phyloP scores from a whole-genome alignment of 2,797 vertebrate species.

The Geotrypetes seraphini region DNA sequence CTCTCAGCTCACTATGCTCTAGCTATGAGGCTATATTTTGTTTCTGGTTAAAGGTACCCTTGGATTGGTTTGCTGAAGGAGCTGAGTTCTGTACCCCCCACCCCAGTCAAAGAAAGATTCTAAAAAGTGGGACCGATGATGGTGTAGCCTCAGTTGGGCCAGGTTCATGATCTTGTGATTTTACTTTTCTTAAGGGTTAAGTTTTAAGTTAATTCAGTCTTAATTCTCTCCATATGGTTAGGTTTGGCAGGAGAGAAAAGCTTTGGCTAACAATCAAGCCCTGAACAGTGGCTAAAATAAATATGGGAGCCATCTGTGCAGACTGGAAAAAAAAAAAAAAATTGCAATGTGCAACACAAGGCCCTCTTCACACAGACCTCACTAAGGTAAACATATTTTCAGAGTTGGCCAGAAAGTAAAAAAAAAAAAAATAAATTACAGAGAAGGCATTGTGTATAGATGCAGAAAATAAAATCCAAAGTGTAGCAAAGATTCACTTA shows the following conservation, averaged over 20 bases:
- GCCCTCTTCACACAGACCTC: constrained; percentile 1
- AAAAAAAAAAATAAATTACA: background rate
- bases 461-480: background rate
- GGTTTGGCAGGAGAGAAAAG: constrained; percentile 7
- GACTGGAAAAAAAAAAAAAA: background rate
- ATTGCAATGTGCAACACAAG: background rate
- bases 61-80: too few species aligned
- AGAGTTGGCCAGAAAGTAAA: background rate
- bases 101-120: too few species aligned
- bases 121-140: too few species aligned
- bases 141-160: too few species aligned
- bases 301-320: constrained; percentile 9
- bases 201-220: constrained; percentile 9
- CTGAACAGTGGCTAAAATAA: constrained; percentile 26
- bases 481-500: rapidly evolving
- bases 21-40: too few species aligned
- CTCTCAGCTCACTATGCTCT: too few species aligned
- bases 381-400: background rate
- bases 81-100: too few species aligned
- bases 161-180: too few species aligned
- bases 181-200: constrained; percentile 6
- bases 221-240: constrained; percentile 25
- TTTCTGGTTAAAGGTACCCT: too few species aligned
- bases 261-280: constrained; percentile 7
- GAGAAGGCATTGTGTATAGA: background rate